These are phyloP conservation scores for Thecocarcelia acutangulata DNA, from an alignment of 2,888 invertebrate genomes.

Conservation along the genomic window DNA sequence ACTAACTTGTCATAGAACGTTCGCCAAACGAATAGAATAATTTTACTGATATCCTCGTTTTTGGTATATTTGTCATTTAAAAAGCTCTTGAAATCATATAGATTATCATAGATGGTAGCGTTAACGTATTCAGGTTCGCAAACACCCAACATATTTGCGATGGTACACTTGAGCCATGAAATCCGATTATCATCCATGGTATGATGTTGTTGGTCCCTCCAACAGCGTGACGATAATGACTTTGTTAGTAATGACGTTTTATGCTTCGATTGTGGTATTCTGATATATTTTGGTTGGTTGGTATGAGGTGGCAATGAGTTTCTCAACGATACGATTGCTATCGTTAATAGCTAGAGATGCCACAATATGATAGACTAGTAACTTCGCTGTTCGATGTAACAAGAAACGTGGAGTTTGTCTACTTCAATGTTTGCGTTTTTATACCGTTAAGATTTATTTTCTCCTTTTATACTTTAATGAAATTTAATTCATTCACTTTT, in stretches of 20 bases:
- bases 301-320: conserved; percentile 1
- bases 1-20: conserved; percentile 87
- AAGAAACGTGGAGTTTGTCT: conserved; percentile 9
- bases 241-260: conserved; percentile 13
- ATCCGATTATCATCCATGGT: conserved; percentile 83
- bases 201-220: not conserved
- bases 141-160: conserved; percentile 81
- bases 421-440: not conserved
- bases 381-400: not conserved
- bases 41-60: conserved; percentile 83
- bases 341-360: conserved; percentile 14
- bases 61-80: conserved; percentile 83
- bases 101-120: conserved; percentile 81
- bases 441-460: conserved; percentile 1
- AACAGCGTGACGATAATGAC: not conserved
- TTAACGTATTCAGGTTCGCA: conserved; percentile 78
- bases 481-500: conserved; percentile 2
- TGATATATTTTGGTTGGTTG: not conserved
- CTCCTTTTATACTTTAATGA: conserved; percentile 6
- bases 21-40: conserved; percentile 86
- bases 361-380: conserved; percentile 13
- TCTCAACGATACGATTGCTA: conserved; percentile 2
- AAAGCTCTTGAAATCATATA: conserved; percentile 83
- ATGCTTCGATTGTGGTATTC: not conserved
- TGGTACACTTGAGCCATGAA: conserved; percentile 87